phyloP scores from a whole-genome alignment of 1,140 invertebrate genomes.

The Drosophila murphyi region DNA sequence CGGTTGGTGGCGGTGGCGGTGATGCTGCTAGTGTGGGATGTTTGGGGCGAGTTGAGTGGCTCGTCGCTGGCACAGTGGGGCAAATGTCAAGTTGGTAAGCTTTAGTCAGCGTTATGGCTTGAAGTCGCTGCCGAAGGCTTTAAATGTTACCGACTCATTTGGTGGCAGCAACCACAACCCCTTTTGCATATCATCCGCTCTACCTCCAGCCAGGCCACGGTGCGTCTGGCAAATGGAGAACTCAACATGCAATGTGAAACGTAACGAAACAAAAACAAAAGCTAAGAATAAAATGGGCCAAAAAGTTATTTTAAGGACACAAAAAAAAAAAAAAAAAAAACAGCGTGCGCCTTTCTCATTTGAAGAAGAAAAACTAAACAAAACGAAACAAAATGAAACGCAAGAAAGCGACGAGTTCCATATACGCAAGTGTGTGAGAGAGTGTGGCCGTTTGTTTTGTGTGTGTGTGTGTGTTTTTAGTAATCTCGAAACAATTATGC shows the following conservation, averaged over 20 bases:
- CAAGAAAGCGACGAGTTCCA: constrained; percentile 43
- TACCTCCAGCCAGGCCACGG: constrained; percentile 27
- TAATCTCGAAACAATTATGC: constrained; percentile 81
- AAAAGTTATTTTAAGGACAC: constrained; percentile 80
- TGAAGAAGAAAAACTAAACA: constrained; percentile 30
- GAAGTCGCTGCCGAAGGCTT: constrained; percentile 34
- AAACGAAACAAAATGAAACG: constrained; percentile 33
- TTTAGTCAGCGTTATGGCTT: constrained; percentile 7
- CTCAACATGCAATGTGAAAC: constrained; percentile 22
- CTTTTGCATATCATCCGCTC: too few species aligned
- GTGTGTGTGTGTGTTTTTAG: constrained; percentile 31
- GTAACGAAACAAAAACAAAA: constrained; percentile 51
- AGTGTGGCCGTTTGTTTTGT: not conserved
- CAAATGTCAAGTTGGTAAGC: constrained; percentile 28
- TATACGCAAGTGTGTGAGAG: not conserved
- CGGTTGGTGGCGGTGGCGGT: not conserved
- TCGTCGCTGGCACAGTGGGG: constrained; percentile 16
- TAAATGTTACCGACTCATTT: constrained; percentile 9
- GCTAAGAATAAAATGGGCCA: constrained; percentile 70
- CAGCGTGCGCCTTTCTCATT: constrained; percentile 47
- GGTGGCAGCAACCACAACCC: not conserved
- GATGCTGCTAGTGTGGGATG: not conserved
- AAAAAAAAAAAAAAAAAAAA: constrained; percentile 22
- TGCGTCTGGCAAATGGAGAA: constrained; percentile 18
- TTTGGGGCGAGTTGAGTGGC: not conserved